Conservation (phyloP, 2,113 vertebrate species). For the Tricholaema leucomelas region DNA sequence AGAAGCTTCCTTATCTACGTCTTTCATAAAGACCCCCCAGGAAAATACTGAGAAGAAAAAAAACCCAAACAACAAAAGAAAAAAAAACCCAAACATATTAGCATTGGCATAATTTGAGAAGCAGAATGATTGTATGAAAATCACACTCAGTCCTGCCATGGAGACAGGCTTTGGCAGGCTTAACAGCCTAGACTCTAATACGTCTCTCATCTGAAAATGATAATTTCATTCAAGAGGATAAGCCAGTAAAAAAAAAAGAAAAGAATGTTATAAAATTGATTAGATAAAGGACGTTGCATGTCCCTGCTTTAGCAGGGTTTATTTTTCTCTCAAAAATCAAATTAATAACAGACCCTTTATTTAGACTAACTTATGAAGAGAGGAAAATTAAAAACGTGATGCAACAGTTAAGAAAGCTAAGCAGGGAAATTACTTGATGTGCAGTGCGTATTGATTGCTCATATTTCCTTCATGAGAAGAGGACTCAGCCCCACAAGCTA, state of each 20-base stretch:
- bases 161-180: background rate
- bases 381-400: conserved; percentile 19
- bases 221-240: conserved; percentile 23
- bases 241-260: background rate
- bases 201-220: background rate
- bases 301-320: background rate
- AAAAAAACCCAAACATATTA: background rate
- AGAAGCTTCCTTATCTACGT: background rate
- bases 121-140: background rate
- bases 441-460: conserved; percentile 16
- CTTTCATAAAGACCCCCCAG: background rate
- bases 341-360: conserved; percentile 32
- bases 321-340: conserved; percentile 21
- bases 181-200: background rate
- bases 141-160: background rate
- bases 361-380: conserved; percentile 19
- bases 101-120: background rate
- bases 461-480: background rate
- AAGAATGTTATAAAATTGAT: background rate
- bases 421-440: conserved; percentile 21
- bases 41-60: background rate
- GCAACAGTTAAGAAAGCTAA: conserved; percentile 7
- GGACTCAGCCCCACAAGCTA: background rate
- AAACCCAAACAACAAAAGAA: background rate
- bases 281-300: background rate